Percentiles rank a stretch among this genome's conserved stretches.
These are phyloP conservation scores for Halcyon leucocephala DNA, from an alignment of 2,797 vertebrate species.

Conservation along the genomic window DNA sequence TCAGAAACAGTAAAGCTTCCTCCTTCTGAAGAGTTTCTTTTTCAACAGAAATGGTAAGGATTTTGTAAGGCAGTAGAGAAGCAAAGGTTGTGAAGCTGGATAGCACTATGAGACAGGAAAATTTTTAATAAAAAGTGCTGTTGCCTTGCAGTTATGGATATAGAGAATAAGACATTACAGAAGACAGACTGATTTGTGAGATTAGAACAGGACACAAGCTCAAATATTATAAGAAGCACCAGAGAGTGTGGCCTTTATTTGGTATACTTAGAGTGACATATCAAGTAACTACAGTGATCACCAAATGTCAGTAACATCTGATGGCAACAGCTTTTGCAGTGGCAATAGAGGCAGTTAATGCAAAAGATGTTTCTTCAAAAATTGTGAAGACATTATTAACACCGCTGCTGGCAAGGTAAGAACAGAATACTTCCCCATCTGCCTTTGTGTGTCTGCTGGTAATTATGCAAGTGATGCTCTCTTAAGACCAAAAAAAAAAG, in stretches of 20 bases:
- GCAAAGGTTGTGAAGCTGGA: background rate
- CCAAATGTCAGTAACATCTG: slow-evolving; percentile 23
- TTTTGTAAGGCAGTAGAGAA: background rate
- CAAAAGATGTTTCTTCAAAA: slow-evolving; percentile 40
- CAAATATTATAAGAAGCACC: background rate
- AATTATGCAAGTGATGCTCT: slow-evolving; percentile 73
- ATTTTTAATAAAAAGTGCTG: background rate
- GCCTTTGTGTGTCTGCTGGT: background rate
- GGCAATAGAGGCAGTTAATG: background rate
- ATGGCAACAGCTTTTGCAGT: background rate
- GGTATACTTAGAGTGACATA: background rate
- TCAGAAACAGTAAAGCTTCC: background rate
- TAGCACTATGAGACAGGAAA: background rate
- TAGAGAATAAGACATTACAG: background rate
- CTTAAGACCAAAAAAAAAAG: slow-evolving; percentile 38
- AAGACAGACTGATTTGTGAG: background rate
- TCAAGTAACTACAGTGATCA: background rate
- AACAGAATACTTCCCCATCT: slow-evolving; percentile 30
- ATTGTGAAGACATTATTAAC: slow-evolving; percentile 53
- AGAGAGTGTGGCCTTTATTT: slow-evolving; percentile 23
- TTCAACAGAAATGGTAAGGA: background rate
- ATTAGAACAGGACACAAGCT: slow-evolving; percentile 2
- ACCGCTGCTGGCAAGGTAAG: slow-evolving; percentile 73
- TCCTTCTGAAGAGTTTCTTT: background rate
- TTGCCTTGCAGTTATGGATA: background rate